Evolutionary conservation across 1,140 invertebrate genomes (phyloP).

Genomic region (Lasioglossum baleicum): DNA sequence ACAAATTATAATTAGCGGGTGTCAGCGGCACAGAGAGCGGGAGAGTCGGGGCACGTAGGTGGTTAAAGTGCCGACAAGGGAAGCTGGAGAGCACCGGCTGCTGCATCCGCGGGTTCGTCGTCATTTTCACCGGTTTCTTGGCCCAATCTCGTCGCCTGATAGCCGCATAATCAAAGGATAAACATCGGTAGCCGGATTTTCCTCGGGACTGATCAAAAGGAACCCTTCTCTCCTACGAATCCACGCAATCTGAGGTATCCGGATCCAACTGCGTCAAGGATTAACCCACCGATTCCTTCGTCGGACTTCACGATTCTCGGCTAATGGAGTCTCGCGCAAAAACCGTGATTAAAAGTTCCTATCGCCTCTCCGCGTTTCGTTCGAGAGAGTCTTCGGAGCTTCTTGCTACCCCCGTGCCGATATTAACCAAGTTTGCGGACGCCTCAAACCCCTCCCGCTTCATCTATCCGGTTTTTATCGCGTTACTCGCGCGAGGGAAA

Average conservation of each 20-base stretch:
- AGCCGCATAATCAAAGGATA: neutral
- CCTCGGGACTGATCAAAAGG: neutral
- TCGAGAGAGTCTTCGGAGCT: neutral
- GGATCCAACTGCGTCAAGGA: too few species aligned
- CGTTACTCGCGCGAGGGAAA: neutral
- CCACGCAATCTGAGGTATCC: too few species aligned
- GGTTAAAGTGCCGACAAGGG: constrained; percentile 44
- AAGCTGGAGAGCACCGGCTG: constrained; percentile 17
- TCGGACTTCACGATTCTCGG: too few species aligned
- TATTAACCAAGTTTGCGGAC: neutral
- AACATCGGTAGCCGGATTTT: neutral
- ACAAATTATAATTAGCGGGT: constrained; percentile 65
- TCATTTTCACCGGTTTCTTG: neutral
- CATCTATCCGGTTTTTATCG: too few species aligned
- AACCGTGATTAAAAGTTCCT: constrained; percentile 5
- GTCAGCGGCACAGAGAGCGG: constrained; percentile 46
- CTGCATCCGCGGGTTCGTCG: too few species aligned
- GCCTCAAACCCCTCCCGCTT: neutral
- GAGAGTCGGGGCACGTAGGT: constrained; percentile 25
- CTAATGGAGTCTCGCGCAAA: neutral
- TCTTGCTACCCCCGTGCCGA: too few species aligned
- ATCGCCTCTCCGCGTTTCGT: neutral
- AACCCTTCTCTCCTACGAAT: neutral
- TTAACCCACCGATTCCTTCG: too few species aligned
- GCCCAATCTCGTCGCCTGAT: constrained; percentile 10